These are phyloP conservation scores for Agrochola circellaris DNA, from an alignment of 2,888 invertebrate genomes.

Conservation along the genomic window DNA sequence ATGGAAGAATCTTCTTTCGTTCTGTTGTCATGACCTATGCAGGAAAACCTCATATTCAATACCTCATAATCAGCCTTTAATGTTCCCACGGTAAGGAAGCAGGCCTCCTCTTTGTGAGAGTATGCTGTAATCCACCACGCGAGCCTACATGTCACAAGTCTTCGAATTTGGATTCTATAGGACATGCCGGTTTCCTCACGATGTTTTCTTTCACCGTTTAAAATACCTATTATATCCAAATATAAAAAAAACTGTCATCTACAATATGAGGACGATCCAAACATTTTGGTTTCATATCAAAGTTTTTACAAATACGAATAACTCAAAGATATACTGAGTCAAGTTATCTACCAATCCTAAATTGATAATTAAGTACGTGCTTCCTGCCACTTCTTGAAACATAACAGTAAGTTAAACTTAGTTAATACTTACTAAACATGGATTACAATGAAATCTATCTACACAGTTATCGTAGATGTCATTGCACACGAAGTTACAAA, in stretches of 20 bases:
- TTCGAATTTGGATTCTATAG: too few relatives aligned
- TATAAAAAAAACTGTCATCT: slow-evolving; percentile 62
- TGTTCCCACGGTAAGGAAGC: too few relatives aligned
- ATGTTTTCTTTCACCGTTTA: too few relatives aligned
- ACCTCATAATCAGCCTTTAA: too few relatives aligned
- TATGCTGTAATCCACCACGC: too few relatives aligned
- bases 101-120: too few relatives aligned
- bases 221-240: too few relatives aligned
- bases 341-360: too few relatives aligned
- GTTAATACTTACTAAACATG: slow-evolving; percentile 37
- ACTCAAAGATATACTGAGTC: not conserved
- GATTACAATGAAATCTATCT: slow-evolving; percentile 43
- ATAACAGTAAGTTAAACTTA: slow-evolving; percentile 20
- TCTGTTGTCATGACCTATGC: too few relatives aligned
- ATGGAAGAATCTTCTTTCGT: not conserved
- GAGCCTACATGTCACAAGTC: too few relatives aligned
- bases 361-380: slow-evolving; percentile 18
- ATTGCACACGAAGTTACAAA: slow-evolving; percentile 33
- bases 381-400: slow-evolving; percentile 1
- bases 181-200: too few relatives aligned
- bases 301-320: not conserved
- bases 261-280: slow-evolving; percentile 72
- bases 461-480: slow-evolving; percentile 22
- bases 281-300: not conserved
- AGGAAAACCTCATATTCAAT: too few relatives aligned